Percentiles rank a stretch among this genome's conserved stretches.
phyloP scores from a whole-genome alignment of 2,113 vertebrate species.

The Cyrtonyx montezumae region DNA sequence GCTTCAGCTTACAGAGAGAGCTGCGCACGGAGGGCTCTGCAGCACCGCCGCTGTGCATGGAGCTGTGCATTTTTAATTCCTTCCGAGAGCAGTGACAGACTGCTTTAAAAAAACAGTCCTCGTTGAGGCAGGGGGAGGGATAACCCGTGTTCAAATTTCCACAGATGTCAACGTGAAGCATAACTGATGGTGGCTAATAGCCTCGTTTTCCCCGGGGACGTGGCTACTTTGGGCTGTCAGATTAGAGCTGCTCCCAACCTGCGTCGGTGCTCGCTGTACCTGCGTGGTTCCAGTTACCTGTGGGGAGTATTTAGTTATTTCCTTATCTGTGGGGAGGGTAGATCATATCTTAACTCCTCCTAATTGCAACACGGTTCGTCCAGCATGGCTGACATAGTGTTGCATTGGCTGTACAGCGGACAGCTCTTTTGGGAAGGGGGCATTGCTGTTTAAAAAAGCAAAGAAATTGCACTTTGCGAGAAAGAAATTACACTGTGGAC shows the following conservation, averaged over 20 bases:
- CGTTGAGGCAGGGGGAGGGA: constrained; percentile 54
- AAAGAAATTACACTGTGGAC: too few relatives aligned
- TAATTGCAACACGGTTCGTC: constrained; percentile 10
- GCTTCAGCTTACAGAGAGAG: background rate
- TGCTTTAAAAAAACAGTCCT: constrained; percentile 8
- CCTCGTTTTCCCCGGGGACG: constrained; percentile 73
- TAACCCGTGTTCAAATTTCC: constrained; percentile 73
- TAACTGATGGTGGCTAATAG: constrained; percentile 79
- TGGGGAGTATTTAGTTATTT: background rate
- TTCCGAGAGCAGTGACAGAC: constrained; percentile 40
- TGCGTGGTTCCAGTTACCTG: constrained; percentile 28
- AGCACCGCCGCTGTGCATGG: background rate
- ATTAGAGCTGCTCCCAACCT: constrained; percentile 71
- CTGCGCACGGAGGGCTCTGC: background rate
- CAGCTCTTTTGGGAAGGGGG: background rate
- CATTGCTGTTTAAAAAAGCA: background rate
- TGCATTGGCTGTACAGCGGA: background rate
- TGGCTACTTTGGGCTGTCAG: constrained; percentile 79
- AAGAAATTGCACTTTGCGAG: background rate
- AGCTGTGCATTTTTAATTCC: background rate
- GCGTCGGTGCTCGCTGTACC: constrained; percentile 51
- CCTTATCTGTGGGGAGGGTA: background rate
- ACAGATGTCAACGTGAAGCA: constrained; percentile 74
- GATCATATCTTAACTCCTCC: constrained; percentile 36
- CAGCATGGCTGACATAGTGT: fast-evolving